phyloP scores from a whole-genome alignment of 1,140 invertebrate genomes.

The Nomia melanderi region DNA sequence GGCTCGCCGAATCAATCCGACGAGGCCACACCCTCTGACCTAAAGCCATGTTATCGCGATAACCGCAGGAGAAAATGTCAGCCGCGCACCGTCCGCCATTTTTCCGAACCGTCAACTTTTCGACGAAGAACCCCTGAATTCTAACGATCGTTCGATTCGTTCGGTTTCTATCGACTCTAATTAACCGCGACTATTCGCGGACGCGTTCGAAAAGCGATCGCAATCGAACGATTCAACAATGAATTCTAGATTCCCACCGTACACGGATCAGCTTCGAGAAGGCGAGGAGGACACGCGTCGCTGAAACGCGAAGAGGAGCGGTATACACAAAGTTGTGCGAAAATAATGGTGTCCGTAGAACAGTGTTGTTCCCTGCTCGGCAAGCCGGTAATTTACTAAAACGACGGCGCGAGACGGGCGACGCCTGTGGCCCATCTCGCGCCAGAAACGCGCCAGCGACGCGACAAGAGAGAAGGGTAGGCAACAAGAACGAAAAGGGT shows the following conservation, averaged over 20 bases:
- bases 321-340: not conserved
- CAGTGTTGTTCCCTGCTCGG: slow-evolving; percentile 37
- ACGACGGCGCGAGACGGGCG: slow-evolving; percentile 47
- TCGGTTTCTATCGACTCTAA: too few species aligned
- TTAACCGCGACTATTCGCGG: too few species aligned
- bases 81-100: slow-evolving; percentile 49
- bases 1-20: slow-evolving; percentile 77
- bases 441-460: not conserved
- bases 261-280: too few species aligned
- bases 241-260: too few species aligned
- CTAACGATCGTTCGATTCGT: not conserved
- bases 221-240: too few species aligned
- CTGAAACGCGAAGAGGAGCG: not conserved
- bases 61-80: slow-evolving; percentile 70
- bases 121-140: not conserved
- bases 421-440: slow-evolving; percentile 44
- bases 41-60: slow-evolving; percentile 73
- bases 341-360: slow-evolving; percentile 26
- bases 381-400: slow-evolving; percentile 58
- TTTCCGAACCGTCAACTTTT: not conserved
- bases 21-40: slow-evolving; percentile 80
- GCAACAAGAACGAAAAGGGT: not conserved
- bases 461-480: too few species aligned
- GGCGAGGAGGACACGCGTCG: too few species aligned
- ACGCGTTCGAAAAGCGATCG: too few species aligned